Evolutionary conservation across 2,888 invertebrate genomes (phyloP), one percentile per base, ranked within the genome.

Genomic region (Stratiomys singularior): DNA sequence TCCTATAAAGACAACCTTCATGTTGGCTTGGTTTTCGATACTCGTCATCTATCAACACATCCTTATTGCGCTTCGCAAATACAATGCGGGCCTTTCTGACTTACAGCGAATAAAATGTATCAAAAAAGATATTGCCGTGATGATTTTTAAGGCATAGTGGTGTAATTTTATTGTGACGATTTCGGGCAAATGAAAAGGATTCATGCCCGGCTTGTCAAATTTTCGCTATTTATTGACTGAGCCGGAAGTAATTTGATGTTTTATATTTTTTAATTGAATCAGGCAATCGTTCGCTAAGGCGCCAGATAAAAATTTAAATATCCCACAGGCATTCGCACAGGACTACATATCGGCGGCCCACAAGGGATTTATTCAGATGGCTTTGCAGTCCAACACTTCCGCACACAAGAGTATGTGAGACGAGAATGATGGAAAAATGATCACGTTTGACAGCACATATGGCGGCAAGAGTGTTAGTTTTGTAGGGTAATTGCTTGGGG

Each of bases 181-280:
- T 60, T 60, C 60, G 7, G 15, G 60, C 25, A 60, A 60, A 7
- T 60, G 21, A 15, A 52, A 60, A 60, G 60, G 23, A 60, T 1
- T 25, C 60, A 25, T 25, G 60, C 60, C 25, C 23, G 60, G 60
- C 60, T 60, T 60, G 60, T 5, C 13, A 25, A 25, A 9, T 60
- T 23, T 23, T 7, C 5, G 25, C 60, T 66, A 66, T 66, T 37
- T 66, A 66, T 66, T 27, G 66, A 44, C 66, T 44, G 37, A 66
- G 44, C 44, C 66, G 66, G 66, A 66, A 66, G 44, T 66, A 66
- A 66, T 66, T 44, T 66, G 37, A 9, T 44, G 4, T 66, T 37
- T 66, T 44, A 37, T 21, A 66, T 21, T 44, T 44, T 66, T 66
- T 66, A 63, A 66, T 66, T 66, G 66, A 66, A 66, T 66, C 66